These are phyloP conservation scores for Phymatocera aterrima DNA, from an alignment of 2,888 invertebrate species.

Conservation along the genomic window DNA sequence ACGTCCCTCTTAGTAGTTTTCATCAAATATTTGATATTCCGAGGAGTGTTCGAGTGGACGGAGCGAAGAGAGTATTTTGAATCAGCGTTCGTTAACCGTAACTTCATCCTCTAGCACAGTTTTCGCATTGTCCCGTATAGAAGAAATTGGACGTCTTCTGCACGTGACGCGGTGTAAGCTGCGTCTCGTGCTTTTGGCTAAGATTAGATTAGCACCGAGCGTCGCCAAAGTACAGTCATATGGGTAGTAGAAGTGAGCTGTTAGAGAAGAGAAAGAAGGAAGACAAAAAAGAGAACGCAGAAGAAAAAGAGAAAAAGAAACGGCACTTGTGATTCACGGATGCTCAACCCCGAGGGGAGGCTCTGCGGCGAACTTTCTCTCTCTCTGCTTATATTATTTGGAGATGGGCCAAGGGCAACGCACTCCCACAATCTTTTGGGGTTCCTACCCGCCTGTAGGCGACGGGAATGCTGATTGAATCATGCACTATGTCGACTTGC, in stretches of 20 bases:
- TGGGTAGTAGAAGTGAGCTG: slow-evolving; percentile 4
- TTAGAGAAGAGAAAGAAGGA: not conserved
- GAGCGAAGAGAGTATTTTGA: no score
- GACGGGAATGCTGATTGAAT: slow-evolving; percentile 36
- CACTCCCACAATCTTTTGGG: slow-evolving; percentile 52
- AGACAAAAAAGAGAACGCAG: not conserved
- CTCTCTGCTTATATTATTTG: slow-evolving; percentile 58
- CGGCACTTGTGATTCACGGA: slow-evolving; percentile 43
- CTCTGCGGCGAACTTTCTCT: not conserved
- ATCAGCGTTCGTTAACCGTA: no score
- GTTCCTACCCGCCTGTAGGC: slow-evolving; percentile 21
- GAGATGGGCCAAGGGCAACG: slow-evolving; percentile 65
- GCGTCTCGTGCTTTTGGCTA: slow-evolving; percentile 36
- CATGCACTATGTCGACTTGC: slow-evolving; percentile 32
- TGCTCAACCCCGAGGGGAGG: slow-evolving; percentile 34
- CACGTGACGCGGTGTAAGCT: slow-evolving; percentile 30
- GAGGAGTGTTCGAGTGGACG: no score
- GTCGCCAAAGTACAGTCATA: slow-evolving; percentile 44
- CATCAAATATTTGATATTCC: no score
- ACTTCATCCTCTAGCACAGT: not conserved
- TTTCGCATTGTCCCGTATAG: not conserved
- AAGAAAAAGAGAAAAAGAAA: not conserved
- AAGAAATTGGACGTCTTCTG: slow-evolving; percentile 14
- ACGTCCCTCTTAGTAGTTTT: no score
- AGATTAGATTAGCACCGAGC: slow-evolving; percentile 57